Conservation (phyloP, 1,140 invertebrate genomes). For the Sminthurinus signatus region DNA sequence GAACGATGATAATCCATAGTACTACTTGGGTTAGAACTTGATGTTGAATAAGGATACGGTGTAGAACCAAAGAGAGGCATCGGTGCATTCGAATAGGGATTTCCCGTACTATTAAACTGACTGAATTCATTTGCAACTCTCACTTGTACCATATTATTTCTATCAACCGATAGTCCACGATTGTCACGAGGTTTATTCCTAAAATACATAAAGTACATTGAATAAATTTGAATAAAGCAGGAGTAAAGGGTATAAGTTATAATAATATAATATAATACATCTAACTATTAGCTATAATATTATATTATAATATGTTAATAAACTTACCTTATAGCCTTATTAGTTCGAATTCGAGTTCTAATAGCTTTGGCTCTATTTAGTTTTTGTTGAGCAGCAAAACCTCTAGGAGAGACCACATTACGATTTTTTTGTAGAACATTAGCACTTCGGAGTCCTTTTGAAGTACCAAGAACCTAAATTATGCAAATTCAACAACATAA, state of each 20-base stretch:
- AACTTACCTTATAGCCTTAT: not conserved
- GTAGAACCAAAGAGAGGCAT: not conserved
- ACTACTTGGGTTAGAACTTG: not conserved
- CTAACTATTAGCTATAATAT: not conserved
- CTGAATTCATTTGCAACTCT: no score
- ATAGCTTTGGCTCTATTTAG: not conserved
- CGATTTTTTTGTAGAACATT: not conserved
- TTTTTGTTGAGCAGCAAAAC: not conserved
- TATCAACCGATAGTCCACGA: no score
- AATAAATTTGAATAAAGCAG: not conserved
- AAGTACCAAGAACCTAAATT: no score
- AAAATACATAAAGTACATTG: not conserved
- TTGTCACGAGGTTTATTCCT: not conserved
- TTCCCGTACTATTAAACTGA: no score
- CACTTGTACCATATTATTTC: no score
- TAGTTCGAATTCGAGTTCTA: not conserved
- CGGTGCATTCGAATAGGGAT: no score
- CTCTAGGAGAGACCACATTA: not conserved
- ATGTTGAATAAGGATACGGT: not conserved
- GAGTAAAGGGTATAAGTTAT: not conserved
- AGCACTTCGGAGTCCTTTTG: no score
- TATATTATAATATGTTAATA: not conserved
- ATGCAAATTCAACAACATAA: not conserved
- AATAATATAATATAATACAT: not conserved
- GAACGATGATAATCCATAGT: not conserved